Evolutionary conservation across 2,797 vertebrate species (phyloP).

Genomic region (Paramormyrops hopkinsi): DNA sequence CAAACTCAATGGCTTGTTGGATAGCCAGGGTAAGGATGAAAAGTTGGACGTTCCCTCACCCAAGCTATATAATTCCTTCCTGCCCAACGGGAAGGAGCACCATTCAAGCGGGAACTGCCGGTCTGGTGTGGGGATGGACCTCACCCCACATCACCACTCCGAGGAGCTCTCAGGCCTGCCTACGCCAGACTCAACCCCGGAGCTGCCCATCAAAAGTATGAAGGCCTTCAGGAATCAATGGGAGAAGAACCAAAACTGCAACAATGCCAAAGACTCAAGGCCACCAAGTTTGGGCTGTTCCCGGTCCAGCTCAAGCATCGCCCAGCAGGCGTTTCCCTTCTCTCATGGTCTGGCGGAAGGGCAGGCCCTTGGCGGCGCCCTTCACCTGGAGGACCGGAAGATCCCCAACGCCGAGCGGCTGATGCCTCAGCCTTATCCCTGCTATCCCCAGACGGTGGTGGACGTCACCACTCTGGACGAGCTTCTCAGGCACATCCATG

Average conservation of each 20-base stretch:
- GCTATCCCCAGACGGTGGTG: slow-evolving; percentile 55
- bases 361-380: slow-evolving; percentile 21
- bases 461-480: slow-evolving; percentile 75
- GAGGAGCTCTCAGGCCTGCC: slow-evolving; percentile 68
- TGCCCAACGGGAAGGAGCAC: slow-evolving; percentile 49
- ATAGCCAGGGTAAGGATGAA: slow-evolving; percentile 54
- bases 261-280: slow-evolving; percentile 55
- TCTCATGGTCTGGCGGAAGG: slow-evolving; percentile 45
- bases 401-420: slow-evolving; percentile 44
- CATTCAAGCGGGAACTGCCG: slow-evolving; percentile 32
- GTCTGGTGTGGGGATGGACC: slow-evolving; percentile 43
- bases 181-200: slow-evolving; percentile 70
- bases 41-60: slow-evolving; percentile 50
- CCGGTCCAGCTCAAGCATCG: slow-evolving; percentile 29
- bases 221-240: slow-evolving; percentile 56
- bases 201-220: slow-evolving; percentile 66
- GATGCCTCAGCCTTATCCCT: slow-evolving; percentile 52
- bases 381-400: slow-evolving; percentile 48
- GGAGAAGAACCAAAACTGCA: slow-evolving; percentile 68
- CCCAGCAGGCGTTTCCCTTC: slow-evolving; percentile 52
- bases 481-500: slow-evolving; percentile 70
- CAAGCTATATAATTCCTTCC: slow-evolving; percentile 63
- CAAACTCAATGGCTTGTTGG: slow-evolving; percentile 68
- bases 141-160: slow-evolving; percentile 54
- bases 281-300: slow-evolving; percentile 20